Evolutionary conservation across 2,113 vertebrate genomes (phyloP), one percentile per base, ranked within the genome.

Genomic region (Periophthalmus modestus): DNA sequence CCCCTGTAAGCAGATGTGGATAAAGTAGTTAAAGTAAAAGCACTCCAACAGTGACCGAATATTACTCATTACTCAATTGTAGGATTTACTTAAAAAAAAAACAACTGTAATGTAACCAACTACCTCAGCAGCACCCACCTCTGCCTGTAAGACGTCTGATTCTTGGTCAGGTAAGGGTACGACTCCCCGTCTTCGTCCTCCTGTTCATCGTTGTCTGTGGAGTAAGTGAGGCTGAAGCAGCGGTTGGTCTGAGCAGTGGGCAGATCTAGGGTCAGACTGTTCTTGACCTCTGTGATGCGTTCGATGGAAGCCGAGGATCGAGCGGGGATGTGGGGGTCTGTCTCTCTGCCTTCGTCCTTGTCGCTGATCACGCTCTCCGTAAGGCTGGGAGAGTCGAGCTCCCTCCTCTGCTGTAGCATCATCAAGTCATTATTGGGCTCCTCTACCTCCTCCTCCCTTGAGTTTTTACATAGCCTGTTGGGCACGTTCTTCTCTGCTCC

Each of bases 191-290:
- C 82, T 0, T 89, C 87, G 12, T 87, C 87, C 14, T 91, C 89
- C 0, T 94, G 94, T 63, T 95, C 95, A 0, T 96, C 95, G 59
- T 97, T 95, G 3, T 95, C 95, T 0, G 93, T 89, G 39, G 94
- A 94, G 79, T 95, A 94, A 7, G 92, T 87, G 74, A 95, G 89
- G 83, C 90, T 89, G 86, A 96, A 96, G 85, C 95, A 93, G 5
- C 90, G 94, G 88, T 96, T 96, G 80, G 95, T 96, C 90, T 95
- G 93, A 76, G 94, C 89, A 0, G 94, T 95, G 67, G 95, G 94
- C 77, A 94, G 89, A 24, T 95, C 95, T 34, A 94, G 79, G 1
- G 86, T 86, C 23, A 93, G 80, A 73, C 92, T 93, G 79, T 92
- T 89, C 84, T 95, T 94, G 39, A 93, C 93, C 75, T 92, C 92